Evolutionary conservation across 2,888 invertebrate genomes (phyloP), one percentile per base, ranked within the genome.

Genomic region (Myopa tessellatipennis): DNA sequence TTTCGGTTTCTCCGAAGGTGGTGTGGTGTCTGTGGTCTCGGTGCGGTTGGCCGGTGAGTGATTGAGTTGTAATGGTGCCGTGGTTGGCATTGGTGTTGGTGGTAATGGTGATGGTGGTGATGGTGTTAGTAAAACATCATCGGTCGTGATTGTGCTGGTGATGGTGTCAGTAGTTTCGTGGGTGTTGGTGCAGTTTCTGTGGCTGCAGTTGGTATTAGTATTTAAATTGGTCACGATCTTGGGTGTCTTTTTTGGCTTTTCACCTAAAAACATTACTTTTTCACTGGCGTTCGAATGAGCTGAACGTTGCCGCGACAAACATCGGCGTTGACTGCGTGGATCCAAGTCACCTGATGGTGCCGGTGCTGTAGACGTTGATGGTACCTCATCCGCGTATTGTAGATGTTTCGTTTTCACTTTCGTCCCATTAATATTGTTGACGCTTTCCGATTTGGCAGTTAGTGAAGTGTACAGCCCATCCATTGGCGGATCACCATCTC

Each of bases 191-290:
- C 50, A 73, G 65, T 74, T 71, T 65, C 18, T 67, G 67, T 72
- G 74, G 74, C 69, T 71, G 74, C 55, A 58, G 14, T 67, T 67
- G 67, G 61, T 74, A 55, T 76, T 68, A 61, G 60, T 61, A 50
- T 74, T 73, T 55, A 63, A 63, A 40, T 78, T 58, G 58, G 65
- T 36, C 63, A 50, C 76, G 12, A 55, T 52, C 38, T 10, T 12
- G 16, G 52, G 55, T 78, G 78, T 65, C 76, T 75, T 77, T 61
- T 72, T 45, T 70, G 76, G 18, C 76, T 78, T 72, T 71, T 85
- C 85, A 83, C 82, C 84, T 82, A 85, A 80, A 80, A 85, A 86
- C 82, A 86, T 87, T 87, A 87, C 87, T 86, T 87, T 87, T 79
- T 87, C 87, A 80, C 80, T 84, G 75, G 83, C 81, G 68, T 81